Evolutionary conservation across 2,113 vertebrate genomes (phyloP), one percentile per base, ranked within the genome.

Genomic region (Paedocypris sp.): DNA sequence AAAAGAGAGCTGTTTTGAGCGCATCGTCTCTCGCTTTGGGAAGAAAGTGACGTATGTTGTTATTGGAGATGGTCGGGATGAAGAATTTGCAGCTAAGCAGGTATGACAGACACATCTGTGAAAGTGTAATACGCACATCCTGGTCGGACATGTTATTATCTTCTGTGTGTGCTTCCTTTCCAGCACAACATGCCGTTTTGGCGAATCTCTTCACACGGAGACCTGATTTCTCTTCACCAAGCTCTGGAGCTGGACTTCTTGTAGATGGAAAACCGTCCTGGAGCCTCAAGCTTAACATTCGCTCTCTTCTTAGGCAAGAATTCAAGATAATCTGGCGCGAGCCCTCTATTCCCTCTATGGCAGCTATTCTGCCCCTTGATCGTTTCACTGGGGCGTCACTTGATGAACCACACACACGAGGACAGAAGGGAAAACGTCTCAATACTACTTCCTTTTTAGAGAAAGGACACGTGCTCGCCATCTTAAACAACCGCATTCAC

Each of bases 161-260:
- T 7, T 26, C 22, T 26, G 6, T 4, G 3, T 25, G 5, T 47
- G 22, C 16, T n/a, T 46, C 19, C 18, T 42, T 4, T 74, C 0
- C 66, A 98, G 95, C 95, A 97, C 88, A 98, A 97, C 77, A 98
- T 98, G 93, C 95, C 95, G 0, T 98, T 98, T 82, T 98, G 95
- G 95, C 83, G 93, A 66, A 94, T 98, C 81, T 90, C 91, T 15
- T 85, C 91, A 18, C 94, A 96, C 0, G 90, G 93, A 6, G 95
- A 98, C 78, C 89, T 98, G 1, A 85, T 93, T 68, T 97, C 94
- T 47, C 89, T 98, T 41, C 91, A 97, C 77, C 95, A 97, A 78
- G 95, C 95, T 73, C 85, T 98, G 12, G 93, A 97, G 73, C 80
- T 98, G 76, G 95, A 98, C 84, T 97, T 97, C 79, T 86, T 98